phyloP scores from a whole-genome alignment of 2,888 invertebrate genomes.

The Cenopis cana region DNA sequence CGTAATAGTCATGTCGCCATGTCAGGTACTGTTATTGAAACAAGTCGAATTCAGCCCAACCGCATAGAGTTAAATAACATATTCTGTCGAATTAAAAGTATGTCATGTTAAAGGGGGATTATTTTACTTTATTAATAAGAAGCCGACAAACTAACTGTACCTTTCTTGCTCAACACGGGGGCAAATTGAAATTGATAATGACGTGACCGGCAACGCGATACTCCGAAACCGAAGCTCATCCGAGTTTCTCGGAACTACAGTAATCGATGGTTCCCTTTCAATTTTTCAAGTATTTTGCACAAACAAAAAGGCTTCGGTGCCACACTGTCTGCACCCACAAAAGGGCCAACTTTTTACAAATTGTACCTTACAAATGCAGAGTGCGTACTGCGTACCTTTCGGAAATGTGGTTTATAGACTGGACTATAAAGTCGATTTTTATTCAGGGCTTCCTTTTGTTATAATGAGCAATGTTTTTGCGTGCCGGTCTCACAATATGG shows the following conservation, averaged over 20 bases:
- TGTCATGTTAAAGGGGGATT: slow-evolving; percentile 6
- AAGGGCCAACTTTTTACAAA: slow-evolving; percentile 72
- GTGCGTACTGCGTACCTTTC: slow-evolving; percentile 51
- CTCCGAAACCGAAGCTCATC: slow-evolving; percentile 50
- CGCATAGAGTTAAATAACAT: neutral
- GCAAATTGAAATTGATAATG: slow-evolving; percentile 40
- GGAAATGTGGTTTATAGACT: slow-evolving; percentile 58
- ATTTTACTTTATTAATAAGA: slow-evolving; percentile 14
- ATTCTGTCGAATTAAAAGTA: neutral
- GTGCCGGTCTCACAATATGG: slow-evolving; percentile 74
- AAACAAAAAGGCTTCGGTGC: slow-evolving; percentile 79
- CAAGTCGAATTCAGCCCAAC: neutral
- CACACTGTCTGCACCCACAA: slow-evolving; percentile 82
- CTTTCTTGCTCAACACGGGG: slow-evolving; percentile 27
- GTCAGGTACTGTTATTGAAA: neutral
- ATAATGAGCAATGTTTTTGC: slow-evolving; percentile 75
- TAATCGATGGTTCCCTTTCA: slow-evolving; percentile 65
- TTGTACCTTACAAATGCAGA: slow-evolving; percentile 78
- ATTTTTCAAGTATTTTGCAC: slow-evolving; percentile 66
- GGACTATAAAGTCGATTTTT: slow-evolving; percentile 55
- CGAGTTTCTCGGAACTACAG: slow-evolving; percentile 69
- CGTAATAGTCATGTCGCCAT: neutral
- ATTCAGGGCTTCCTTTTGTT: slow-evolving; percentile 52
- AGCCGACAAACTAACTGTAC: slow-evolving; percentile 40
- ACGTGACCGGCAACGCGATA: slow-evolving; percentile 35